These are phyloP conservation scores for Leptarthrus brevirostris DNA, from an alignment of 2,888 invertebrate species.

Conservation along the genomic window DNA sequence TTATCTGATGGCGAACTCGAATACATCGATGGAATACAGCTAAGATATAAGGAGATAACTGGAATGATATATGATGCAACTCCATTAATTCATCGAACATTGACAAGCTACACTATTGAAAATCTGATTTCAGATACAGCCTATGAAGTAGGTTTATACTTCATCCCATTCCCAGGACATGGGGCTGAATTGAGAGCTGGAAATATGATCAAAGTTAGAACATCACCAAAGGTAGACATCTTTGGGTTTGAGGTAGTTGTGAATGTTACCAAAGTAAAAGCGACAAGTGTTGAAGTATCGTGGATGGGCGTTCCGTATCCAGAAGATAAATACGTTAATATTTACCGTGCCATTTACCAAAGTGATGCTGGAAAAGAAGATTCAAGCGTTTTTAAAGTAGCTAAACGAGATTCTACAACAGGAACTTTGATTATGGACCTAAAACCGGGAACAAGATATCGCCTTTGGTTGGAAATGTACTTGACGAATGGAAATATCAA, in stretches of 20 bases:
- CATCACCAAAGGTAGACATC: slow-evolving; percentile 77
- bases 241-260: slow-evolving; percentile 86
- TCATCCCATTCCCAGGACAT: slow-evolving; percentile 85
- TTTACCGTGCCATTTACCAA: slow-evolving; percentile 86
- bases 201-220: slow-evolving; percentile 76
- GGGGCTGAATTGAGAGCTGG: slow-evolving; percentile 82
- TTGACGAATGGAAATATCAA: slow-evolving; percentile 90
- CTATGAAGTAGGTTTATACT: slow-evolving; percentile 86
- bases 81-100: slow-evolving; percentile 83
- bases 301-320: slow-evolving; percentile 91
- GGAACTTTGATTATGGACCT: slow-evolving; percentile 76
- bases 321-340: slow-evolving; percentile 89
- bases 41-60: slow-evolving; percentile 84
- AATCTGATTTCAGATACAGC: slow-evolving; percentile 81
- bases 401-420: slow-evolving; percentile 77
- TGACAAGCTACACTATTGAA: slow-evolving; percentile 81
- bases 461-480: slow-evolving; percentile 90
- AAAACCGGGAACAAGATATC: slow-evolving; percentile 83
- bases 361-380: slow-evolving; percentile 80
- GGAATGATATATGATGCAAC: slow-evolving; percentile 87
- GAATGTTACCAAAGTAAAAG: slow-evolving; percentile 80
- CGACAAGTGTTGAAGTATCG: slow-evolving; percentile 80
- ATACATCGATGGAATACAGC: slow-evolving; percentile 88
- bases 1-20: slow-evolving; percentile 83
- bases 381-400: slow-evolving; percentile 79